A percentile compares a stretch with the other conserved stretches of the same genome.
Evolutionary conservation across 2,113 vertebrate species (phyloP).

Genomic region (Pipa parva): DNA sequence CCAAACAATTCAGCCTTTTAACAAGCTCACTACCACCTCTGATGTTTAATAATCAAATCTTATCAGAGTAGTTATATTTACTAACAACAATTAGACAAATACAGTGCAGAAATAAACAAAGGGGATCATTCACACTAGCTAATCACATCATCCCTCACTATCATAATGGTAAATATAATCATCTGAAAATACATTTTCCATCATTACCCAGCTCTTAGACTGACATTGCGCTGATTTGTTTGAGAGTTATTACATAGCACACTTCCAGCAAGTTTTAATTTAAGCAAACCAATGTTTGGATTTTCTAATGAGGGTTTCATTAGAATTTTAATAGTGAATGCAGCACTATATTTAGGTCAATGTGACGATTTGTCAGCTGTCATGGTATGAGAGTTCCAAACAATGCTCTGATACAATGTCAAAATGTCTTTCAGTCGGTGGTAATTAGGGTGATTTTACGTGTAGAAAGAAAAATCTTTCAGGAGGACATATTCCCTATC

Average conservation of each 20-base stretch:
- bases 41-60: too few species aligned
- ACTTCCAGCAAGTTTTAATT: slow-evolving; percentile 17
- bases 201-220: background rate
- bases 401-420: background rate
- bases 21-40: too few species aligned
- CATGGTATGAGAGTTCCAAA: background rate
- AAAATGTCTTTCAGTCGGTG: background rate
- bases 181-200: slow-evolving; percentile 2
- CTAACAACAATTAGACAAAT: too few species aligned
- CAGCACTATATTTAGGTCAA: background rate
- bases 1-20: too few species aligned
- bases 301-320: slow-evolving; percentile 28
- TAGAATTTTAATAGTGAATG: slow-evolving; percentile 4
- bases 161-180: background rate
- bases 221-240: slow-evolving; percentile 9
- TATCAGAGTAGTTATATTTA: too few species aligned
- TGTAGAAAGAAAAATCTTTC: too few species aligned
- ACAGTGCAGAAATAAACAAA: too few species aligned
- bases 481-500: too few species aligned
- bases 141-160: background rate
- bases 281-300: slow-evolving; percentile 17
- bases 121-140: background rate
- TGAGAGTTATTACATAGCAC: slow-evolving; percentile 16
- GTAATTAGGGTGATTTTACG: too few species aligned
- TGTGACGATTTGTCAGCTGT: slow-evolving; percentile 9